A percentile compares a stretch with the other conserved stretches of the same genome.
phyloP scores from a whole-genome alignment of 2,888 invertebrate species.

The Cheilosia vernalis region DNA sequence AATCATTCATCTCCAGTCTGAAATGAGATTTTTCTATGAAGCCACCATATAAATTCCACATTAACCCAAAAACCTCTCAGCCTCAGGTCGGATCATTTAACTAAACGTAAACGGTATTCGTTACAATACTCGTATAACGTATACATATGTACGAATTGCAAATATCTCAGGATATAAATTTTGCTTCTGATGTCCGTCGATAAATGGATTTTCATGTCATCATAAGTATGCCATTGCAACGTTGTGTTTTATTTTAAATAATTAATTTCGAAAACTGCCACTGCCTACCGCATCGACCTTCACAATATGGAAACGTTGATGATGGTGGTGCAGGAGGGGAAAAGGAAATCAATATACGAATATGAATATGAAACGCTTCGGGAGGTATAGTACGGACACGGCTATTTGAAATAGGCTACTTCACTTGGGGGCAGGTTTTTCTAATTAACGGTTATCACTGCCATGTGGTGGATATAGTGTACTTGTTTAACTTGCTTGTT shows the following conservation, averaged over 20 bases:
- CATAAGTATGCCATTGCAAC: slow-evolving; percentile 17
- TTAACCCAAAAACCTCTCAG: slow-evolving; percentile 7
- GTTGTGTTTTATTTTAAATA: slow-evolving; percentile 36
- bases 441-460: background rate
- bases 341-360: slow-evolving; percentile 20
- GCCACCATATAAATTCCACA: background rate
- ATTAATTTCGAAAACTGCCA: slow-evolving; percentile 39
- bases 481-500: background rate
- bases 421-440: slow-evolving; percentile 3
- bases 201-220: slow-evolving; percentile 62
- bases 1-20: background rate
- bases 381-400: background rate
- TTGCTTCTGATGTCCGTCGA: slow-evolving; percentile 31
- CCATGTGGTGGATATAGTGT: background rate
- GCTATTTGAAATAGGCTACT: slow-evolving; percentile 3
- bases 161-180: slow-evolving; percentile 37
- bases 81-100: slow-evolving; percentile 26
- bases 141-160: background rate
- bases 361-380: background rate
- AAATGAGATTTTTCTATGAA: background rate
- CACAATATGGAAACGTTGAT: background rate
- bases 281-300: background rate
- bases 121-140: background rate
- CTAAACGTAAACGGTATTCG: slow-evolving; percentile 23
- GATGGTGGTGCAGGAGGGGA: background rate